Conservation (phyloP, 2,797 vertebrate species). For the Sphenodon punctatus region DNA sequence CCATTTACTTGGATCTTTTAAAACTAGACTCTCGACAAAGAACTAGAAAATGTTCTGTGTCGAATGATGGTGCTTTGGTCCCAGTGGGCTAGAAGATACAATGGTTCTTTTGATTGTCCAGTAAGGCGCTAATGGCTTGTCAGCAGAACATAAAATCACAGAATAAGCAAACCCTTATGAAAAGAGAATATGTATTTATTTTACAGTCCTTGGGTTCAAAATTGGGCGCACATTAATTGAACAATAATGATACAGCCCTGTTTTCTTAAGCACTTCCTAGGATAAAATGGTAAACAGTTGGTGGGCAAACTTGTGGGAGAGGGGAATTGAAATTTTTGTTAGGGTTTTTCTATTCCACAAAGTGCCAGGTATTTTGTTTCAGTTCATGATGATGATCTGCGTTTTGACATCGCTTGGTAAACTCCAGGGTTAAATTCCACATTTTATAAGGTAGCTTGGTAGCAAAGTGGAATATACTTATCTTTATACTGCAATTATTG, state of each 20-base stretch:
- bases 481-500: slow-evolving; percentile 4
- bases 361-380: not conserved
- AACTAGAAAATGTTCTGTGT: not conserved
- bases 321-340: slow-evolving; percentile 11
- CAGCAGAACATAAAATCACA: not conserved
- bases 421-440: not conserved
- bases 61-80: not conserved
- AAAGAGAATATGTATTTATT: not conserved
- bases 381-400: slow-evolving; percentile 53
- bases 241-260: too few relatives aligned
- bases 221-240: too few relatives aligned
- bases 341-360: not conserved
- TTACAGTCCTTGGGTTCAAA: too few relatives aligned
- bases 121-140: not conserved
- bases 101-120: not conserved
- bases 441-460: not conserved
- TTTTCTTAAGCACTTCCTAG: slow-evolving; percentile 2
- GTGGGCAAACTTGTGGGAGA: slow-evolving; percentile 32
- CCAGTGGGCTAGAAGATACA: not conserved
- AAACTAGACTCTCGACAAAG: not conserved
- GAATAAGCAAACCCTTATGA: not conserved
- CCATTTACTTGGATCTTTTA: not conserved
- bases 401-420: slow-evolving; percentile 8
- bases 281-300: slow-evolving; percentile 19
- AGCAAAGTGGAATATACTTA: not conserved